Evolutionary conservation across 2,888 invertebrate genomes (phyloP).

Genomic region (Scelioninae gen. 1): DNA sequence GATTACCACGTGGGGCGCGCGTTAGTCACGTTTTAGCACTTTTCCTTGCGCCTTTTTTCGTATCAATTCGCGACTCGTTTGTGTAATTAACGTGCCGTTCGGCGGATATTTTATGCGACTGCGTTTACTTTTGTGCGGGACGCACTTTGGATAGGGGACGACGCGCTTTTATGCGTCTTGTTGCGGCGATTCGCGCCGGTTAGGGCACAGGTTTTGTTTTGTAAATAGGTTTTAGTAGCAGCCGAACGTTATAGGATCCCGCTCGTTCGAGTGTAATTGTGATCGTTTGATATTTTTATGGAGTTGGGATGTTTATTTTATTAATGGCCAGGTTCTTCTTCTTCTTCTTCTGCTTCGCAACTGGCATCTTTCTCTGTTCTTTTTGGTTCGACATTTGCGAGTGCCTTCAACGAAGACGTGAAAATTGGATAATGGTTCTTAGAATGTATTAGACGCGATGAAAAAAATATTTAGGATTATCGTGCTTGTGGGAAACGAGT

Average conservation of each 20-base stretch:
- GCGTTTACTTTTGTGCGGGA: constrained; percentile 52
- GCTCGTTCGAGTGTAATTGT: constrained; percentile 61
- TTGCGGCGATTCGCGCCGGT: constrained; percentile 40
- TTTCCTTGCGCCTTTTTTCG: constrained; percentile 60
- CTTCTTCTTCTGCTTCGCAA: not conserved
- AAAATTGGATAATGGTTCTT: constrained; percentile 65
- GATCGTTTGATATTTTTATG: constrained; percentile 65
- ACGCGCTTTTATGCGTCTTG: constrained; percentile 53
- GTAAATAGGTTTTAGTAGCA: constrained; percentile 64
- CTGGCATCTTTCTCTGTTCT: not conserved
- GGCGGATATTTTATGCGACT: constrained; percentile 57
- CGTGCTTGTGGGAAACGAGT: constrained; percentile 38
- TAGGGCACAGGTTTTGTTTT: constrained; percentile 51
- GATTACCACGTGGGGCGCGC: constrained; percentile 39
- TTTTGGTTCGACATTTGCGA: constrained; percentile 7
- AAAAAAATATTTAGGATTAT: constrained; percentile 42
- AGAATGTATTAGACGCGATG: constrained; percentile 48
- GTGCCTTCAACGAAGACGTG: constrained; percentile 30
- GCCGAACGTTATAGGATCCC: constrained; percentile 53
- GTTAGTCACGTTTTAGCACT: constrained; percentile 59
- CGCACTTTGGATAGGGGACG: constrained; percentile 23
- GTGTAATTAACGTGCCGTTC: constrained; percentile 65
- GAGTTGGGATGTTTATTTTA: constrained; percentile 57
- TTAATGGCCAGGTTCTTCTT: constrained; percentile 37
- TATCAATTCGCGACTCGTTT: constrained; percentile 67